Evolutionary conservation across 2,888 invertebrate genomes (phyloP).

Genomic region (Apamea crenata): DNA sequence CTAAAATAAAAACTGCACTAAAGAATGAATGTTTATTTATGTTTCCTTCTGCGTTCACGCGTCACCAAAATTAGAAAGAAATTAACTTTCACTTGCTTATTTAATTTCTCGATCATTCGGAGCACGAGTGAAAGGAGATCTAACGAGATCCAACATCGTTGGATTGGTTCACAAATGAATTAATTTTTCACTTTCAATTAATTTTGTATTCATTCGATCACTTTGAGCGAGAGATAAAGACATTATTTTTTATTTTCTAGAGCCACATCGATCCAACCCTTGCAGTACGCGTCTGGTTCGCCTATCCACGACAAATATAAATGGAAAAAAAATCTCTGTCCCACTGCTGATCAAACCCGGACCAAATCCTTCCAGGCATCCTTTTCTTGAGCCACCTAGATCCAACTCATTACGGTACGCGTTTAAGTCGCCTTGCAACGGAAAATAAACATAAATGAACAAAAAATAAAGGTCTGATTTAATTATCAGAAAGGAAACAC

Average conservation of each 20-base stretch:
- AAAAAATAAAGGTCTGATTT: no score
- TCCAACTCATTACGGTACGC: no score
- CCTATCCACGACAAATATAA: no score
- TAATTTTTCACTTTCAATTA: background rate
- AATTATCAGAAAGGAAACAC: background rate
- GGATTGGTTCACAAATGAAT: background rate
- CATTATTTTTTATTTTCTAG: no score
- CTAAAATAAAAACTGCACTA: background rate
- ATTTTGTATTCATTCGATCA: background rate
- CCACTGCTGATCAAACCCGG: no score
- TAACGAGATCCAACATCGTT: background rate
- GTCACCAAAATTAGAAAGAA: background rate
- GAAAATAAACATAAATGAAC: no score
- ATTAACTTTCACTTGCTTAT: background rate
- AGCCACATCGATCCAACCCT: no score
- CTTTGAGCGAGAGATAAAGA: background rate
- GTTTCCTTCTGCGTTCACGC: background rate
- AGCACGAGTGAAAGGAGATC: background rate
- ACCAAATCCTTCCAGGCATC: no score
- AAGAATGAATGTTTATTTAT: background rate
- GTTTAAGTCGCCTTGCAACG: no score
- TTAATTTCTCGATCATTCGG: background rate
- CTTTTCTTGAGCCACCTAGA: no score
- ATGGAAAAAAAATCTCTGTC: no score
- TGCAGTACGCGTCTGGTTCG: no score